Base-by-base conservation (phyloP, 2,888 invertebrate genomes). In the Eumacrocentrus americanus region DNA sequence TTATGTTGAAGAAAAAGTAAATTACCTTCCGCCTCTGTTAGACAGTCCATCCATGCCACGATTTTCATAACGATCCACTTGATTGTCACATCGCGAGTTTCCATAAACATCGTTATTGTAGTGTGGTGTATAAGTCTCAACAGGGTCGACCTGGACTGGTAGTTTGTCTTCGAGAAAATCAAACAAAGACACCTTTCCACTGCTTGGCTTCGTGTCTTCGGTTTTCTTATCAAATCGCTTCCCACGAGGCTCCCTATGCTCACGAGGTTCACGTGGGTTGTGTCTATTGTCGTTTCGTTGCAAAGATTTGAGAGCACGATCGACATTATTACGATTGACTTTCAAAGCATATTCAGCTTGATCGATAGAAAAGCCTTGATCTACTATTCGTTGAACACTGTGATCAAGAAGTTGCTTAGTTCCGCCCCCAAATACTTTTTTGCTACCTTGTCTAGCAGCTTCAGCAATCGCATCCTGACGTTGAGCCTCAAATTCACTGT, bases 391-490 rank as follows among this genome's bases (percentile, higher is more conserved):
- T 71, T 91, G 90, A 29, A 91, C 88, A 80, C 89, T 90, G 66
- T 89, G 87, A 82, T 91, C 91, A 46, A 91, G 74, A 62, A 91
- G 82, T 72, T 81, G 83, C 64, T 83, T 84, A 44, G 80, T 82
- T 63, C 85, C 83, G 34, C 85, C 85, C 11, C 85, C 84, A 70
- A 85, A 85, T 12, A 84, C 77, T 74, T 84, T 84, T 65, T 81
- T 84, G 35, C 83, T 83, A 20, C 84, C 84, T 60, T 85, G 85
- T 71, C 90, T 89, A 46, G 91, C 87, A 34, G 93, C 94, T 77
- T 93, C 94, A 11, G 94, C 93, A 71, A 96, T 95, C 0, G 93
- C 94, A 65, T 92, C 94, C 76, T 91, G 91, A 61, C 95, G 85
- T 79, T 93, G 93, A n/a, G 89, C 87, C 75, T 94, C 93, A 83